These are phyloP conservation scores for Cabera pusaria DNA, from an alignment of 2,888 invertebrate species.

Conservation along the genomic window DNA sequence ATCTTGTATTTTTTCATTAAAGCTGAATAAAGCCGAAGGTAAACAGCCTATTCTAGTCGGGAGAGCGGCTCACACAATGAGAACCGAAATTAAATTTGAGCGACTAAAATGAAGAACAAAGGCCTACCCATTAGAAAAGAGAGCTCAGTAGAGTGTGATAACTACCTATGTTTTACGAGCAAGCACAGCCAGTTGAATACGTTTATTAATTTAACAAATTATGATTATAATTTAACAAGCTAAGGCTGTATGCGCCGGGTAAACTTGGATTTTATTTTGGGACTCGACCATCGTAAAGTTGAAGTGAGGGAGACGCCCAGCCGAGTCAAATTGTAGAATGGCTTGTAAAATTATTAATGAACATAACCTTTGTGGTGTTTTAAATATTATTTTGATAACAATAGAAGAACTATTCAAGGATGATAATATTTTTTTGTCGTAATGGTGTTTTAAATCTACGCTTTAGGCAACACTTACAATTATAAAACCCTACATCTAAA, in stretches of 20 bases:
- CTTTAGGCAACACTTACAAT: no score
- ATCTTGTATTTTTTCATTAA: no score
- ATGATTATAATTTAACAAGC: conserved; percentile 19
- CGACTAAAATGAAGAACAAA: conserved; percentile 11
- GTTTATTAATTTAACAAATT: no score
- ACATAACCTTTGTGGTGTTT: not conserved
- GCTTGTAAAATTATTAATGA: conserved; percentile 12
- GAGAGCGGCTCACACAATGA: conserved; percentile 5
- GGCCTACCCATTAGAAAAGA: conserved; percentile 12
- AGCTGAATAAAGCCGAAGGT: not conserved
- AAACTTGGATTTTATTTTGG: conserved; percentile 13
- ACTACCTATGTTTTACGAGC: conserved; percentile 9
- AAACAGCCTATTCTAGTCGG: conserved; percentile 1
- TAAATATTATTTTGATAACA: no score
- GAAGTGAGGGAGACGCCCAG: conserved; percentile 13
- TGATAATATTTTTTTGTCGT: no score
- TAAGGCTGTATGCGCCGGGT: conserved; percentile 10
- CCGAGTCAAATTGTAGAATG: conserved; percentile 12
- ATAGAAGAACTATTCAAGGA: no score
- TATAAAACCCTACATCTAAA: no score
- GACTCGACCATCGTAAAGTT: conserved; percentile 11
- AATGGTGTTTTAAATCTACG: no score
- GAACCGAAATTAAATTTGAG: conserved; percentile 9
- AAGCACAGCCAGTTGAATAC: no score
- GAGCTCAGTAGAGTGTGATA: conserved; percentile 14